Conservation (phyloP, 2,888 invertebrate genomes). For the Punctoribates punctum region DNA sequence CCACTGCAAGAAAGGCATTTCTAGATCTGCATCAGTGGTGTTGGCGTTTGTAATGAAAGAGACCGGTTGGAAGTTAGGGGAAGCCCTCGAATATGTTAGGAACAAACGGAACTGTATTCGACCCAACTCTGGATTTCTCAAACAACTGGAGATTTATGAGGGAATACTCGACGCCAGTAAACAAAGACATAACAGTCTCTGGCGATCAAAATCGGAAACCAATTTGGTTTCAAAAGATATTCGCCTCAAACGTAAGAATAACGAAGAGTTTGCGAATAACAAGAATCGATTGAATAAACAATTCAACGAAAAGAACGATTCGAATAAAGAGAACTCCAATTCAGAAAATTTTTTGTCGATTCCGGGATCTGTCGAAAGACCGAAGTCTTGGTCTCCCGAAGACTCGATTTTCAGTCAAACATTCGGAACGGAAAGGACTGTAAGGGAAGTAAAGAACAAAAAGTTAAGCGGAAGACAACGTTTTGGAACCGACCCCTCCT, state of each 20-base stretch:
- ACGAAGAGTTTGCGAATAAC: conserved; percentile 26
- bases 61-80: conserved; percentile 84
- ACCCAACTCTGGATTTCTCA: conserved; percentile 90
- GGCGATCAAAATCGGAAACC: conserved; percentile 84
- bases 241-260: conserved; percentile 42
- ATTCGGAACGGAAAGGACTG: not conserved
- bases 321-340: conserved; percentile 43
- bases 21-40: conserved; percentile 94
- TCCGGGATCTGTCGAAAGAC: conserved; percentile 57
- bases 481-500: conserved; percentile 23
- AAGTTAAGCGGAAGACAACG: not conserved
- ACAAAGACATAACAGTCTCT: conserved; percentile 78
- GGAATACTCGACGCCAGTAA: conserved; percentile 93
- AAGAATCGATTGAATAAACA: conserved; percentile 41
- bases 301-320: not conserved
- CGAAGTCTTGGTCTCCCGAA: conserved; percentile 72
- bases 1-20: conserved; percentile 99
- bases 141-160: conserved; percentile 91
- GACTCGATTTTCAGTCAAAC: conserved; percentile 50
- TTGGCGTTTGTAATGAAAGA: conserved; percentile 99
- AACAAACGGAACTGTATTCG: conserved; percentile 87
- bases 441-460: not conserved
- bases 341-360: conserved; percentile 43
- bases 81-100: conserved; percentile 84
- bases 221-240: conserved; percentile 50